Conservation (phyloP, 2,113 vertebrate species). For the Clinocottus analis region DNA sequence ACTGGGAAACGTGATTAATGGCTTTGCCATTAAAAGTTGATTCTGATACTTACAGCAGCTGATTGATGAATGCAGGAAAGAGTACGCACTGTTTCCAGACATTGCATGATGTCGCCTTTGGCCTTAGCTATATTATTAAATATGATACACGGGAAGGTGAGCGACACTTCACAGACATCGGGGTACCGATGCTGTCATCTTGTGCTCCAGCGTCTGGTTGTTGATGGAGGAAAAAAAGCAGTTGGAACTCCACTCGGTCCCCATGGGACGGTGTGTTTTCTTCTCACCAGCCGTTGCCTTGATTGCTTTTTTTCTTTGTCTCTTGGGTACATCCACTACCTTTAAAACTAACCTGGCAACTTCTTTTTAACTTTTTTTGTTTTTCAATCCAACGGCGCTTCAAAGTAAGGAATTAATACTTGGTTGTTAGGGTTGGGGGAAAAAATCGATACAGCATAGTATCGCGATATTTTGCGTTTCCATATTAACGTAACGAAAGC, state of each 20-base stretch:
- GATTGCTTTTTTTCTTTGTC: slow-evolving; percentile 44
- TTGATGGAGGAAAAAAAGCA: slow-evolving; percentile 17
- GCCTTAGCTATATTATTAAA: slow-evolving; percentile 50
- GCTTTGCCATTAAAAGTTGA: slow-evolving; percentile 59
- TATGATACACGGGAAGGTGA: slow-evolving; percentile 23
- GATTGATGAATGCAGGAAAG: slow-evolving; percentile 52
- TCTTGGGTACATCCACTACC: slow-evolving; percentile 30
- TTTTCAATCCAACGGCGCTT: background rate
- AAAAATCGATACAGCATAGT: too few relatives aligned
- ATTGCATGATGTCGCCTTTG: slow-evolving; percentile 47
- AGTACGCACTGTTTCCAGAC: slow-evolving; percentile 24
- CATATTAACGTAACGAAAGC: too few relatives aligned
- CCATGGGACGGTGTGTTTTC: slow-evolving; percentile 48
- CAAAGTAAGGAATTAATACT: background rate
- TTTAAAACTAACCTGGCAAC: slow-evolving; percentile 26
- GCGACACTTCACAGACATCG: slow-evolving; percentile 41
- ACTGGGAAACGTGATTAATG: slow-evolving; percentile 44
- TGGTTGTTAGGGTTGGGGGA: too few relatives aligned
- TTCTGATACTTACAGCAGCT: slow-evolving; percentile 54
- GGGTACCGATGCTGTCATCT: slow-evolving; percentile 46
- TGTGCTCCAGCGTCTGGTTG: slow-evolving; percentile 34
- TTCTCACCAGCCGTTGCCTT: slow-evolving; percentile 39
- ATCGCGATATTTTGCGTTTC: too few relatives aligned
- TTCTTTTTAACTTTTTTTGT: slow-evolving; percentile 24
- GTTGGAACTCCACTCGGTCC: slow-evolving; percentile 22